Percentiles rank a stretch among this genome's conserved stretches.
These are phyloP conservation scores for Coptotermes formosanus DNA, from an alignment of 1,140 invertebrate species.

Conservation along the genomic window DNA sequence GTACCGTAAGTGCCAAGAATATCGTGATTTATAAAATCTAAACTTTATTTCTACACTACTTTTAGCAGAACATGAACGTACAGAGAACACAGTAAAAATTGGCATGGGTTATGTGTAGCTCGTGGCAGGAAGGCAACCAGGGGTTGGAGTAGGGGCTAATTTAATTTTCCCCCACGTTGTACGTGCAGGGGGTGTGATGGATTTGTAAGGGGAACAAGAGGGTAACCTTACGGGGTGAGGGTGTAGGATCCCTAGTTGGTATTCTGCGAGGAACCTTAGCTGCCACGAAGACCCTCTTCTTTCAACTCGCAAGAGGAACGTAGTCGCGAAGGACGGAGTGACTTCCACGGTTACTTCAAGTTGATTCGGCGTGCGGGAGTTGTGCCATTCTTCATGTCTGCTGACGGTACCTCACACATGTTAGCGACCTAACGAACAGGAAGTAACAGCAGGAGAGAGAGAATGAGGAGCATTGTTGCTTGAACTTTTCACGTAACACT, in stretches of 20 bases:
- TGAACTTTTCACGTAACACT: no score
- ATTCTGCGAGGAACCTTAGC: slow-evolving; percentile 18
- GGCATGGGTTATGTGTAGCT: slow-evolving; percentile 20
- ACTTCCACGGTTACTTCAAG: background rate
- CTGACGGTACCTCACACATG: no score
- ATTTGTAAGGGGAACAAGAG: slow-evolving; percentile 25
- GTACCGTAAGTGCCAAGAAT: no score
- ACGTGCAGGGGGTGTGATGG: slow-evolving; percentile 26
- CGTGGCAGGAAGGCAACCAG: background rate
- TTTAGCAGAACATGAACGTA: background rate
- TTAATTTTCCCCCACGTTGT: slow-evolving; percentile 26
- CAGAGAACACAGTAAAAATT: background rate
- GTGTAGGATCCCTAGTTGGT: background rate
- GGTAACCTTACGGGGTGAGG: background rate
- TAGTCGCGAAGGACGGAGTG: background rate
- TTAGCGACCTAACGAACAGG: no score
- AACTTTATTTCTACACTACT: background rate
- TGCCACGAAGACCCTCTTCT: slow-evolving; percentile 1
- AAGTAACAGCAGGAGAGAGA: no score
- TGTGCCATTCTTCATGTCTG: no score
- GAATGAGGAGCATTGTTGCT: no score
- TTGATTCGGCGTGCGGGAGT: background rate
- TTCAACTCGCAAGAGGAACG: background rate
- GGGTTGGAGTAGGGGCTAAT: background rate
- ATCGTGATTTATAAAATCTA: no score